Evolutionary conservation across 2,113 vertebrate species (phyloP).

Genomic region (Perca schrenkii): DNA sequence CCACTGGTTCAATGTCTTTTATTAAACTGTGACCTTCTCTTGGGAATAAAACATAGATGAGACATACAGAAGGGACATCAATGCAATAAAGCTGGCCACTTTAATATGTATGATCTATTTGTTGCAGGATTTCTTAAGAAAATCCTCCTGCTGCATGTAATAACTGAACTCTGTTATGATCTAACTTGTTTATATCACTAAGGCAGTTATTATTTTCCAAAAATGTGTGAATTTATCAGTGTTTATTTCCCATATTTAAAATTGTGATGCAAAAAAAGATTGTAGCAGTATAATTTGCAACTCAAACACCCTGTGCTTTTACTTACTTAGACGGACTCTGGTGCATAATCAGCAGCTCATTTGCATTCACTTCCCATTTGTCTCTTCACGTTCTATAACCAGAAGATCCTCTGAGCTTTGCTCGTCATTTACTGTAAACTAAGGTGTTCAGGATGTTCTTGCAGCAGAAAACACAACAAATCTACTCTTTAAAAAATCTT

Average conservation of each 20-base stretch:
- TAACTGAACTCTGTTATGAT: neutral
- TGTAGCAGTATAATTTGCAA: neutral
- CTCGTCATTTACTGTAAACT: neutral
- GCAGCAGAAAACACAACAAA: neutral
- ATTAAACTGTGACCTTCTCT: slow-evolving; percentile 54
- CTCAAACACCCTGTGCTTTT: neutral
- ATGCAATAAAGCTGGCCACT: slow-evolving; percentile 50
- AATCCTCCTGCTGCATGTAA: slow-evolving; percentile 7
- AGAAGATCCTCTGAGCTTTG: slow-evolving; percentile 7
- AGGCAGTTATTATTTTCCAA: neutral
- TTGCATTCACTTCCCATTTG: slow-evolving; percentile 2
- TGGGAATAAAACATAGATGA: slow-evolving; percentile 6
- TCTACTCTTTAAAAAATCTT: neutral
- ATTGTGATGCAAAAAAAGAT: no score
- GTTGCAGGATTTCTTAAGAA: slow-evolving; percentile 13
- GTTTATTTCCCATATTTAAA: neutral
- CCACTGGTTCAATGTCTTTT: slow-evolving; percentile 38
- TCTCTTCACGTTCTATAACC: neutral
- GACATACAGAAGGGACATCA: slow-evolving; percentile 35
- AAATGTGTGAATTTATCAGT: neutral
- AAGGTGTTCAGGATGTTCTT: neutral
- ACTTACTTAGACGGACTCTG: neutral
- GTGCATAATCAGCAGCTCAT: slow-evolving; percentile 28
- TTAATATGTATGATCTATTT: slow-evolving; percentile 62
- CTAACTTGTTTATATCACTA: neutral